Evolutionary conservation across 1,140 invertebrate genomes (phyloP), one percentile per base, ranked within the genome.

Genomic region (Lepidotrigona ventralis): DNA sequence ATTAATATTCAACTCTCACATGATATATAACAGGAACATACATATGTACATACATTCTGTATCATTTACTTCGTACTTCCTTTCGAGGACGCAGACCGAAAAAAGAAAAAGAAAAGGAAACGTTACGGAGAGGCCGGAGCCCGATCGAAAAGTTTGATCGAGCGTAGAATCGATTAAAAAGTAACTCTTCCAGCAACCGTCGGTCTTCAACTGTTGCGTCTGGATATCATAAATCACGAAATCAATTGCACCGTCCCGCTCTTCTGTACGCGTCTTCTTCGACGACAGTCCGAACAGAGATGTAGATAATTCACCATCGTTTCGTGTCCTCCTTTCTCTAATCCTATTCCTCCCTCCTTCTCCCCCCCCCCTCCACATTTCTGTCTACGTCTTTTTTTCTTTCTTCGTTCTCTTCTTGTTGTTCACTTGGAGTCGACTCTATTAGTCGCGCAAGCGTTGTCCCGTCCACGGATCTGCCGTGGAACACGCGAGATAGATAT

Each of bases 391-490:
- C 33, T 33, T 33, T 33, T 3, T 33, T 53, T 21, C 19, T 3
- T n/a, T 26, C 76, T 19, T 76, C 4, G 19, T 60, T 26, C 74
- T 33, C 56, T 82, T 79, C 79, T 60, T 33, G 39, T 81, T 69
- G 33, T 4, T 11, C 21, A 6, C 46, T 19, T 21, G 63, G 64
- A 79, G 68, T 75, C 78, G 73, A 78, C 70, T 89, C 87, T 90
- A 88, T 90, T 90, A 88, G 88, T 88, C 86, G 85, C 69, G 19
- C 54, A 72, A 69, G 79, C 88, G 85, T 8, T 81, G 86, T 81
- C 89, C 86, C 74, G 83, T 89, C 74, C 79, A 80, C 69, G 78
- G 84, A 83, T 90, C 80, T 71, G 6, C 6, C 56, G 56, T 75
- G 54, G 66, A 83, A 85, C 86, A 87, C 84, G 81, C 78, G 82